phyloP scores from a whole-genome alignment of 1,140 invertebrate species.

The Drosophila varians region DNA sequence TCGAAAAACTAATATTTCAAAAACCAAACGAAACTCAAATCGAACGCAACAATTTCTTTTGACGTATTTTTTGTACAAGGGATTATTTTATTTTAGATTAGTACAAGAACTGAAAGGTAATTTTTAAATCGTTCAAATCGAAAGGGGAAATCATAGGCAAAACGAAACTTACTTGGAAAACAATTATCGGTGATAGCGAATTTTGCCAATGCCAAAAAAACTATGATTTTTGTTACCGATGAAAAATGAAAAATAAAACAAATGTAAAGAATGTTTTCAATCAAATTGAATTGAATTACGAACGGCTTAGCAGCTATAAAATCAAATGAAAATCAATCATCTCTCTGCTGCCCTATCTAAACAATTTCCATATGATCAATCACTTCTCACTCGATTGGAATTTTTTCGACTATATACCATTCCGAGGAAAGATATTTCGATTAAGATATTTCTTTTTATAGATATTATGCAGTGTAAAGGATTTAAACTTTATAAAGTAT shows the following conservation, averaged over 20 bases:
- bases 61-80: constrained; percentile 42
- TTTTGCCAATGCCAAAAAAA: constrained; percentile 78
- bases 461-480: background rate
- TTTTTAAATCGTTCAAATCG: constrained; percentile 35
- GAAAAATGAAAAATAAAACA: constrained; percentile 46
- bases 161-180: constrained; percentile 83
- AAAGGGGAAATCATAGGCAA: constrained; percentile 48
- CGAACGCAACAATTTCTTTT: constrained; percentile 41
- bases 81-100: constrained; percentile 37
- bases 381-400: constrained; percentile 14
- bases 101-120: constrained; percentile 37
- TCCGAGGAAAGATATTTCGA: background rate
- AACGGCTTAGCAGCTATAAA: constrained; percentile 37
- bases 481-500: background rate
- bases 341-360: constrained; percentile 23
- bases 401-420: background rate
- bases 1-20: constrained; percentile 37
- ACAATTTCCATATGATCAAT: constrained; percentile 20
- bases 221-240: constrained; percentile 61
- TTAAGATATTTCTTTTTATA: background rate
- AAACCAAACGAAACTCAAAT: constrained; percentile 49
- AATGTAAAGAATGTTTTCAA: constrained; percentile 47
- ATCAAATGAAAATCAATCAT: constrained; percentile 46
- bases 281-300: constrained; percentile 53
- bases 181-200: constrained; percentile 81